Conservation (phyloP, 1,140 invertebrate genomes). For the Dreissena polymorpha region DNA sequence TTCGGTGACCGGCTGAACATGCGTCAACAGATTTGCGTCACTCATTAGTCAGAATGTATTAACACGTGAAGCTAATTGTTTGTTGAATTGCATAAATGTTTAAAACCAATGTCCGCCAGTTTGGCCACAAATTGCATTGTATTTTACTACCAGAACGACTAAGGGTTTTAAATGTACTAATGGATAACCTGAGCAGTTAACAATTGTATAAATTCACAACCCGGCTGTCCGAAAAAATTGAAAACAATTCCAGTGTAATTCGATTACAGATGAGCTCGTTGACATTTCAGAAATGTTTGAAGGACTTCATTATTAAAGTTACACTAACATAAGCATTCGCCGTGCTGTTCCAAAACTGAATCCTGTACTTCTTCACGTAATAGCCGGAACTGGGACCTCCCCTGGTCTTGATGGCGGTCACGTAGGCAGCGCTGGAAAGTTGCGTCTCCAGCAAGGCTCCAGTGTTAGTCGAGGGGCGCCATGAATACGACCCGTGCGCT, state of each 20-base stretch:
- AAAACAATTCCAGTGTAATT: too few relatives aligned
- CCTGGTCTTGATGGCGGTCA: conserved; percentile 34
- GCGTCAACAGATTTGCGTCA: not conserved
- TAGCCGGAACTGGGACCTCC: not conserved
- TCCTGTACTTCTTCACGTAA: conserved; percentile 24
- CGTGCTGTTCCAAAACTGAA: conserved; percentile 25
- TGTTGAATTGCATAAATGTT: not conserved
- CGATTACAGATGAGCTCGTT: not conserved
- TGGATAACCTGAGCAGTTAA: not conserved
- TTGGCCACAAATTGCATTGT: too few relatives aligned
- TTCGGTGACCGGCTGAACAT: not conserved
- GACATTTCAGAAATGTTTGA: not conserved
- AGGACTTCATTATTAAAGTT: too few relatives aligned
- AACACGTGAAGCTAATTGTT: not conserved
- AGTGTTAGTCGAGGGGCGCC: not conserved
- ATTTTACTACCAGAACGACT: too few relatives aligned
- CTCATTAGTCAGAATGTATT: too few relatives aligned
- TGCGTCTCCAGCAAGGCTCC: not conserved
- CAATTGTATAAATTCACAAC: not conserved
- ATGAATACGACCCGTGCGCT: not conserved
- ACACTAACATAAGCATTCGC: conserved; percentile 4
- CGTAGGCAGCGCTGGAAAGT: not conserved
- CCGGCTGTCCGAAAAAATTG: not conserved
- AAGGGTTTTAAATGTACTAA: too few relatives aligned
- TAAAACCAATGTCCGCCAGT: not conserved